phyloP scores from a whole-genome alignment of 2,888 invertebrate species.

The Escarpia spicata region DNA sequence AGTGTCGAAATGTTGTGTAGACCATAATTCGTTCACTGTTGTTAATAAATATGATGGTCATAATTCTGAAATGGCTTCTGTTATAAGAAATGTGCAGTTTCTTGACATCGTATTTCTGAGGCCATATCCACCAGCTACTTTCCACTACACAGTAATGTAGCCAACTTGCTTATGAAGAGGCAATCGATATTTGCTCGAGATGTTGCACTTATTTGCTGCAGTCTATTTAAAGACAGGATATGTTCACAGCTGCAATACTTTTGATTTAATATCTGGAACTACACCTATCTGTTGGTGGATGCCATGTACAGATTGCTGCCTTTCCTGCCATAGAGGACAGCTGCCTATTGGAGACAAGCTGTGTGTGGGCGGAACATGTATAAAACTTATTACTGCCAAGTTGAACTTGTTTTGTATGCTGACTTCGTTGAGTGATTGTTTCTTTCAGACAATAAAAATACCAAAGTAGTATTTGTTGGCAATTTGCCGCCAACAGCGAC shows the following conservation, averaged over 20 bases:
- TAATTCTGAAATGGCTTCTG: neutral
- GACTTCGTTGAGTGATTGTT: neutral
- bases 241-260: neutral
- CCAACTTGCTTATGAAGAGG: too few species aligned
- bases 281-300: neutral
- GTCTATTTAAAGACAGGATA: too few species aligned
- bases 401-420: neutral
- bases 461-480: neutral
- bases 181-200: too few species aligned
- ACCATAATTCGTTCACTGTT: neutral
- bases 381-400: neutral
- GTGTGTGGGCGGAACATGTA: neutral
- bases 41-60: neutral
- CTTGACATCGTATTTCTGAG: neutral
- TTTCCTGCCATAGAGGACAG: neutral
- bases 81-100: neutral
- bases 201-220: too few species aligned
- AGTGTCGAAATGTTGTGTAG: neutral
- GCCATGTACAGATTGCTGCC: neutral
- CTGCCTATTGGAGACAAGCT: neutral
- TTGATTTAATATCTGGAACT: neutral
- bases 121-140: neutral
- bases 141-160: neutral
- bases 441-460: constrained; percentile 16
- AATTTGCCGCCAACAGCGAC: neutral